Percentiles rank a stretch among this genome's conserved stretches.
Conservation (phyloP, 1,140 invertebrate species). For the Rhysida immarginata region DNA sequence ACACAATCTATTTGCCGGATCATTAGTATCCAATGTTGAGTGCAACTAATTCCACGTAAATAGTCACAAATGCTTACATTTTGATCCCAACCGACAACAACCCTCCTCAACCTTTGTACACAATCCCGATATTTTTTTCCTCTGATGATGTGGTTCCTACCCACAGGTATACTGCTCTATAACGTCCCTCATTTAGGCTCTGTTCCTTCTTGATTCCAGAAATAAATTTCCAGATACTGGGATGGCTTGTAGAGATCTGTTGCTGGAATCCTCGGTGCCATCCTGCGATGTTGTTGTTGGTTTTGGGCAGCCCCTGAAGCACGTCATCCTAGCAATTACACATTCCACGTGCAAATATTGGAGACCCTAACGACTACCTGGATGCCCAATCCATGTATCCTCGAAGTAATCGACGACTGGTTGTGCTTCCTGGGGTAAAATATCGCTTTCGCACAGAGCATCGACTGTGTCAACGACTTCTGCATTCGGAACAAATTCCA, state of each 20-base stretch:
- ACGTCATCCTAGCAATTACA: neutral
- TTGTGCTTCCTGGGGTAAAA: neutral
- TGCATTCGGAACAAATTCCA: no score
- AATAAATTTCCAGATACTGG: no score
- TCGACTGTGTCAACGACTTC: neutral
- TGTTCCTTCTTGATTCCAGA: no score
- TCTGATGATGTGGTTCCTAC: neutral
- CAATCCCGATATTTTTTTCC: neutral
- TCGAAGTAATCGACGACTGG: constrained; percentile 2
- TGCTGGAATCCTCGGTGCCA: neutral
- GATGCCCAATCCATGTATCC: constrained; percentile 5
- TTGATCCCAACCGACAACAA: no score
- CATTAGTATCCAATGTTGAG: no score
- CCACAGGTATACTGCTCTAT: neutral
- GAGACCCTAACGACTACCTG: neutral
- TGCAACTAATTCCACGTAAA: neutral
- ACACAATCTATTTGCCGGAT: no score
- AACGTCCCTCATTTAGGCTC: neutral
- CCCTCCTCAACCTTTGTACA: neutral
- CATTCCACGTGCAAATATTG: neutral
- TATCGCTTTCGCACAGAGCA: neutral
- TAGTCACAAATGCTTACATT: neutral
- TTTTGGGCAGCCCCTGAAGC: neutral
- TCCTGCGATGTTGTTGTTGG: no score
- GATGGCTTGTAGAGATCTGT: neutral